These are phyloP conservation scores for Silurus glanis DNA, from an alignment of 2,113 vertebrate genomes.

Conservation along the genomic window DNA sequence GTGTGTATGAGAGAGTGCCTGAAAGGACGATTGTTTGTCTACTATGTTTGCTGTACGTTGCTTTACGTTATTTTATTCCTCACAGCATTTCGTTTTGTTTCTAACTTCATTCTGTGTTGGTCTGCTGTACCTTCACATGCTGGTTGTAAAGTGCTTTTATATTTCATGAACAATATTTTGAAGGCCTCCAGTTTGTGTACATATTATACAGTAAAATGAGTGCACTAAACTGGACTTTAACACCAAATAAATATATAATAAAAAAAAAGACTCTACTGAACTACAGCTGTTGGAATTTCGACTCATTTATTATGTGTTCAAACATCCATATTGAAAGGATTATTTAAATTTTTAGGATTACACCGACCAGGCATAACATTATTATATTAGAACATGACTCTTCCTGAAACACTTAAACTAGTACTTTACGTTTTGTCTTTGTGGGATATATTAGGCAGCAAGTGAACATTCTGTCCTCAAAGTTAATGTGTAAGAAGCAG, in stretches of 20 bases:
- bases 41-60: constrained; percentile 26
- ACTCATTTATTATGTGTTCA: not conserved
- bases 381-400: too few relatives aligned
- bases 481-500: too few relatives aligned
- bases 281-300: constrained; percentile 15
- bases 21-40: not conserved
- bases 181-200: constrained; percentile 50
- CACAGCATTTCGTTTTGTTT: constrained; percentile 38
- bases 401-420: too few relatives aligned
- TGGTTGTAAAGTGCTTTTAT: constrained; percentile 54
- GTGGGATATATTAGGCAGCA: too few relatives aligned
- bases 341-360: too few relatives aligned
- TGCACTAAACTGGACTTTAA: constrained; percentile 47
- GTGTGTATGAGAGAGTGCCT: not conserved
- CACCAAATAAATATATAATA: constrained; percentile 51
- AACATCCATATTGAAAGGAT: not conserved
- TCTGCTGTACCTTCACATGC: constrained; percentile 45
- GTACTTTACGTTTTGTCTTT: too few relatives aligned
- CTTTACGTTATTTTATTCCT: constrained; percentile 31
- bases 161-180: constrained; percentile 46
- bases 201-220: constrained; percentile 21
- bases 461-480: too few relatives aligned
- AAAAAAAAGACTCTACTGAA: constrained; percentile 43
- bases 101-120: constrained; percentile 39
- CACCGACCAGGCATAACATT: too few relatives aligned